Evolutionary conservation across 1,140 invertebrate species (phyloP).

Genomic region (Drosophila punjabiensis): DNA sequence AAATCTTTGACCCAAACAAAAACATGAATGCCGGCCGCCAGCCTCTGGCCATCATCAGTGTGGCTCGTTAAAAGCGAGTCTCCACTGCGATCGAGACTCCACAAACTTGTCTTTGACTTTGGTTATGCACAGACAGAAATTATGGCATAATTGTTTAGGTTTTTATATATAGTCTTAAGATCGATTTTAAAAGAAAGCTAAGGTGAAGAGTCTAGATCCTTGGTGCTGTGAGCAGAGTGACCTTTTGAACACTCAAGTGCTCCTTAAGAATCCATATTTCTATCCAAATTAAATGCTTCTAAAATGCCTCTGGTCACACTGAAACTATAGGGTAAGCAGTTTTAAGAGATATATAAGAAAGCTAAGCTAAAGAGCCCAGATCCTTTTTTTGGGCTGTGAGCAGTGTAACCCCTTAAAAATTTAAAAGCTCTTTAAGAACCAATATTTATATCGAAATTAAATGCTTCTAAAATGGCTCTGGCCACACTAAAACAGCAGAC

Average conservation of each 20-base stretch:
- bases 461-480: too few species aligned
- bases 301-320: too few species aligned
- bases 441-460: background rate
- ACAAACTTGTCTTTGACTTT: slow-evolving; percentile 22
- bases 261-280: too few species aligned
- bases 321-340: too few species aligned
- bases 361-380: background rate
- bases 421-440: background rate
- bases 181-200: background rate
- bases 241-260: too few species aligned
- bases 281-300: too few species aligned
- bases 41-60: slow-evolving; percentile 69
- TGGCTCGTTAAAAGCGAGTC: slow-evolving; percentile 67
- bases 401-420: background rate
- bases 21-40: slow-evolving; percentile 46
- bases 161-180: background rate
- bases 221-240: too few species aligned
- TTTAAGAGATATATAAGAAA: too few species aligned
- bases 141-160: background rate
- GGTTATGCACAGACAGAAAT: slow-evolving; percentile 11
- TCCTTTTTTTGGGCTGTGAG: background rate
- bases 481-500: too few species aligned
- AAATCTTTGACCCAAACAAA: slow-evolving; percentile 58
- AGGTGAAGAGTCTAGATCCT: too few species aligned
- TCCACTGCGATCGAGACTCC: slow-evolving; percentile 6